phyloP scores from a whole-genome alignment of 1,140 invertebrate genomes.

The Babylonia areolata region DNA sequence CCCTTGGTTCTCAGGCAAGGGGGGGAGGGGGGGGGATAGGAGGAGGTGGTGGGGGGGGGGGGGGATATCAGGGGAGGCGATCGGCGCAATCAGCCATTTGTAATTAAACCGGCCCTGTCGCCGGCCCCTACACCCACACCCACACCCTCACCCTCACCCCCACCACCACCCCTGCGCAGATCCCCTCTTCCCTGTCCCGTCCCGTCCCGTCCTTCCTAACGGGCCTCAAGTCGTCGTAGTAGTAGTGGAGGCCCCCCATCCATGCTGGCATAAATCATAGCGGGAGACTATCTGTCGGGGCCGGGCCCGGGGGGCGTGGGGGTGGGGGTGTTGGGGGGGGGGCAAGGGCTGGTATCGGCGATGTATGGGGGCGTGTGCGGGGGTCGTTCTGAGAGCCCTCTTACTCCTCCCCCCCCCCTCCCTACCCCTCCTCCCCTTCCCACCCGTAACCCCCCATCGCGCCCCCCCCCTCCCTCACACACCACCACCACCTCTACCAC shows the following conservation, averaged over 20 bases:
- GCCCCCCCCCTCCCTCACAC: not conserved
- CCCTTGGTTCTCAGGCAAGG: not conserved
- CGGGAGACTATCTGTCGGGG: not conserved
- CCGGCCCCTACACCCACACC: not conserved
- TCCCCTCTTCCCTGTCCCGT: no score
- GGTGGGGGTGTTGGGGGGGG: no score
- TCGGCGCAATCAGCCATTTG: slow-evolving; percentile 38
- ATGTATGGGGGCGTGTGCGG: slow-evolving; percentile 1
- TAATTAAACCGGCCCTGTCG: slow-evolving; percentile 26
- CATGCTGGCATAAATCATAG: not conserved
- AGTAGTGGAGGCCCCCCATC: no score
- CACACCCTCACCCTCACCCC: no score
- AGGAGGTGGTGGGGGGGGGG: no score
- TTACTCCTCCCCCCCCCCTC: not conserved
- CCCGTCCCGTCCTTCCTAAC: no score
- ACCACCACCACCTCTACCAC: no score
- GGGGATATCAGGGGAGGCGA: slow-evolving; percentile 24
- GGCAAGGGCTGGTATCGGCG: not conserved
- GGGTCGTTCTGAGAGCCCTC: not conserved
- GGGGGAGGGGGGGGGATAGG: no score
- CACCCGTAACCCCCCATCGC: not conserved
- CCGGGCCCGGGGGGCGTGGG: no score
- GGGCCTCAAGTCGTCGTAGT: no score
- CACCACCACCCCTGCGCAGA: no score
- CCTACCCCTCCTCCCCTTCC: not conserved